Percentiles rank a stretch among this genome's conserved stretches.
These are phyloP conservation scores for Morpho achilles DNA, from an alignment of 2,888 invertebrate genomes.

Conservation along the genomic window DNA sequence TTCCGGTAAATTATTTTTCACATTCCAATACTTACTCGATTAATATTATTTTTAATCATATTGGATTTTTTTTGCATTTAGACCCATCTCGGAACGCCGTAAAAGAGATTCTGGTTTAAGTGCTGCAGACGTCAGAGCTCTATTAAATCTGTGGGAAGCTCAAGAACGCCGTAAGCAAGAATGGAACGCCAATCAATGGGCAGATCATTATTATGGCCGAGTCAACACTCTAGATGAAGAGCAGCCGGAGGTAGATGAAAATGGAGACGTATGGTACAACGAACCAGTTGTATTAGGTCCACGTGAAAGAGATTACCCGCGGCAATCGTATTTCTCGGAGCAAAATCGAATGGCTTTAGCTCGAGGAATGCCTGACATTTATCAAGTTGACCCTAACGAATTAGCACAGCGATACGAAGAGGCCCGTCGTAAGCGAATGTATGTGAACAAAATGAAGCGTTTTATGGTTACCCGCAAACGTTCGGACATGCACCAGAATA, in stretches of 20 bases:
- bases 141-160: conserved; percentile 80
- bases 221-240: conserved; percentile 66
- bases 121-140: conserved; percentile 80
- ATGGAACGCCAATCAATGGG: conserved; percentile 68
- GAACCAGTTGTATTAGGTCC: conserved; percentile 75
- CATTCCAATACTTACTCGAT: not conserved
- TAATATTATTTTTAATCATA: not conserved
- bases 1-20: conserved; percentile 47
- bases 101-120: conserved; percentile 81
- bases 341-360: conserved; percentile 65
- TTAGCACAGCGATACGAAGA: conserved; percentile 68
- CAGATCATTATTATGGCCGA: conserved; percentile 61
- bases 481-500: conserved; percentile 65
- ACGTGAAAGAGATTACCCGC: conserved; percentile 61
- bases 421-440: conserved; percentile 70
- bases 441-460: conserved; percentile 75
- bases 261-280: conserved; percentile 80
- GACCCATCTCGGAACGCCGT: conserved; percentile 71
- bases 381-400: conserved; percentile 63
- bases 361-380: conserved; percentile 63
- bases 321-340: conserved; percentile 70
- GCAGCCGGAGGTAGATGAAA: conserved; percentile 70
- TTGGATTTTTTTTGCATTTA: conserved; percentile 21
- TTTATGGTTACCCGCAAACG: conserved; percentile 82
- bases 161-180: conserved; percentile 76